phyloP scores from a whole-genome alignment of 2,797 vertebrate genomes.

The Phoebastria nigripes region DNA sequence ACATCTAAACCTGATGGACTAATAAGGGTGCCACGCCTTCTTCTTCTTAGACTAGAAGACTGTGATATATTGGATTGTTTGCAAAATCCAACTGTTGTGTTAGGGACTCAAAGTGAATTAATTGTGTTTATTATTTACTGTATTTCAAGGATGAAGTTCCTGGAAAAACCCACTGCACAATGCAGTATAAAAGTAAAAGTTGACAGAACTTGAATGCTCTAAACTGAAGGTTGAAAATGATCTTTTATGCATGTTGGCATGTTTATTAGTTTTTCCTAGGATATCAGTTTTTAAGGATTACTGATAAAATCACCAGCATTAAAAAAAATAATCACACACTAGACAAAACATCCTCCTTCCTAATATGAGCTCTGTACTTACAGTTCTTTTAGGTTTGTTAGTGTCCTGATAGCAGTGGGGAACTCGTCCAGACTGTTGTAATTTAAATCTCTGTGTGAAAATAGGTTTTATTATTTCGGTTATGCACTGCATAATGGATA shows the following conservation, averaged over 20 bases:
- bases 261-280: background rate
- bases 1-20: background rate
- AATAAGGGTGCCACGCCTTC: background rate
- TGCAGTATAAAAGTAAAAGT: background rate
- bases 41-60: background rate
- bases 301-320: constrained; percentile 39
- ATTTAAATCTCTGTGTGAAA: constrained; percentile 88
- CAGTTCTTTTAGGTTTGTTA: constrained; percentile 91
- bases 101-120: background rate
- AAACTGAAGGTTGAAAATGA: background rate
- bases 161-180: background rate
- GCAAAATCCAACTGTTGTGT: background rate
- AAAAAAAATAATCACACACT: constrained; percentile 17
- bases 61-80: background rate
- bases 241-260: background rate
- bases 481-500: background rate
- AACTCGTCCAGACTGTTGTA: constrained; percentile 91
- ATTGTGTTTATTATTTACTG: background rate
- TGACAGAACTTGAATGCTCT: background rate
- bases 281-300: background rate
- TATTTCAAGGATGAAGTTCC: background rate
- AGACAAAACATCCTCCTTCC: constrained; percentile 33
- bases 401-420: constrained; percentile 83
- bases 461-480: constrained; percentile 33
- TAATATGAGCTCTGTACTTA: constrained; percentile 76